Evolutionary conservation across 2,797 vertebrate genomes (phyloP).

Genomic region (Chanos chanos): DNA sequence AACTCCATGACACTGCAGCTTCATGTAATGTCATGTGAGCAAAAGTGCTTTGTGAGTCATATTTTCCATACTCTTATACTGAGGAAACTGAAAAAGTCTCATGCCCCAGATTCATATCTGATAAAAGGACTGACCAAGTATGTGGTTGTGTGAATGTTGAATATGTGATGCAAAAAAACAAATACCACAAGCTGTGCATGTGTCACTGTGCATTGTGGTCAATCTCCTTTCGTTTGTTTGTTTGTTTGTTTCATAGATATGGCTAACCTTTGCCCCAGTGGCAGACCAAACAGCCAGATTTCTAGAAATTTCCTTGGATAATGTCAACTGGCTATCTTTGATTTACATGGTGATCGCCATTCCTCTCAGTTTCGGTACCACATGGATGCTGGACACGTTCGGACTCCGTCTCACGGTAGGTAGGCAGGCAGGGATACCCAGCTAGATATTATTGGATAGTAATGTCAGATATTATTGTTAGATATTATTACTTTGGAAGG

Average conservation of each 20-base stretch:
- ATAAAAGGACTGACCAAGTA: too few relatives aligned
- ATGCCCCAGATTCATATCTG: too few relatives aligned
- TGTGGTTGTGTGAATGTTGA: too few relatives aligned
- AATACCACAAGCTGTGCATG: too few relatives aligned
- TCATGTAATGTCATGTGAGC: too few relatives aligned
- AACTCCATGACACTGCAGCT: too few relatives aligned
- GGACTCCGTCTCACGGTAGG: slow-evolving; percentile 83
- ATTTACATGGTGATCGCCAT: slow-evolving; percentile 85
- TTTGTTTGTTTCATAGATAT: slow-evolving; percentile 66
- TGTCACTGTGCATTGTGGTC: not conserved
- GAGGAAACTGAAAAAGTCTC: too few relatives aligned
- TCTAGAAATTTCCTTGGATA: slow-evolving; percentile 66
- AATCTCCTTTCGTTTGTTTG: not conserved
- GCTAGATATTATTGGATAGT: not conserved
- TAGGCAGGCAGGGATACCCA: slow-evolving; percentile 3
- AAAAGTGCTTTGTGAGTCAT: too few relatives aligned
- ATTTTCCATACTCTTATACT: too few relatives aligned
- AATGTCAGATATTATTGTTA: not conserved
- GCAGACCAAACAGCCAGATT: slow-evolving; percentile 73
- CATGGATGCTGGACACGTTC: slow-evolving; percentile 86
- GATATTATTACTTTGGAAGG: too few relatives aligned
- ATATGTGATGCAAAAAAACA: too few relatives aligned
- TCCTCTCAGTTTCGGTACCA: slow-evolving; percentile 78
- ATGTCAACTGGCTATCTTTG: slow-evolving; percentile 84
- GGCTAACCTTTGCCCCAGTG: slow-evolving; percentile 89